Conservation (phyloP, 1,140 invertebrate genomes). For the Cotesia typhae region DNA sequence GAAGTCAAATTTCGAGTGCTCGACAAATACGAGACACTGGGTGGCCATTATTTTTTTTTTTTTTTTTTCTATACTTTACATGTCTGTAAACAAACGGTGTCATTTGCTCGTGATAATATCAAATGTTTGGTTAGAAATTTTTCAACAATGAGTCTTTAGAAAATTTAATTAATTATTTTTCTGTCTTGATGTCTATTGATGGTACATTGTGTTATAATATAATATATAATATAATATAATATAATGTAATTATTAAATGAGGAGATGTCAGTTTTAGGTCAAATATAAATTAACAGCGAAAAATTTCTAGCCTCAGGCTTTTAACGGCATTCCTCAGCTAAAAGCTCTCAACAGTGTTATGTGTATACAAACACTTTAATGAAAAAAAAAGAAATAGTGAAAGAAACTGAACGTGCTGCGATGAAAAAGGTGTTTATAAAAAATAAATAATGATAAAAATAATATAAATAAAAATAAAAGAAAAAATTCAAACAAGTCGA, state of each 20-base stretch:
- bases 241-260: too few relatives aligned
- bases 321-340: conserved; percentile 29
- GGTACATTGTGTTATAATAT: too few relatives aligned
- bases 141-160: neutral
- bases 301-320: conserved; percentile 26
- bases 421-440: neutral
- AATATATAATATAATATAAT: too few relatives aligned
- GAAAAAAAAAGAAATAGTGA: neutral
- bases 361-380: neutral
- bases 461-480: neutral
- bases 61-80: neutral
- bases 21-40: conserved; percentile 49
- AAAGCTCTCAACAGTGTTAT: conserved; percentile 27
- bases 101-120: neutral
- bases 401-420: neutral
- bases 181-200: too few relatives aligned
- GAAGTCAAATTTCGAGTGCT: conserved; percentile 60
- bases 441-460: conserved; percentile 5
- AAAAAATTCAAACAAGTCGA: neutral
- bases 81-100: conserved; percentile 13
- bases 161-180: too few relatives aligned
- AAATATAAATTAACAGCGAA: conserved; percentile 1
- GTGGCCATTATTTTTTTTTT: conserved; percentile 43
- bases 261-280: too few relatives aligned
- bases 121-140: conserved; percentile 6